Percentiles rank a stretch among this genome's conserved stretches.
These are phyloP conservation scores for Strigamia crassipes DNA, from an alignment of 2,888 invertebrate genomes.

Conservation along the genomic window DNA sequence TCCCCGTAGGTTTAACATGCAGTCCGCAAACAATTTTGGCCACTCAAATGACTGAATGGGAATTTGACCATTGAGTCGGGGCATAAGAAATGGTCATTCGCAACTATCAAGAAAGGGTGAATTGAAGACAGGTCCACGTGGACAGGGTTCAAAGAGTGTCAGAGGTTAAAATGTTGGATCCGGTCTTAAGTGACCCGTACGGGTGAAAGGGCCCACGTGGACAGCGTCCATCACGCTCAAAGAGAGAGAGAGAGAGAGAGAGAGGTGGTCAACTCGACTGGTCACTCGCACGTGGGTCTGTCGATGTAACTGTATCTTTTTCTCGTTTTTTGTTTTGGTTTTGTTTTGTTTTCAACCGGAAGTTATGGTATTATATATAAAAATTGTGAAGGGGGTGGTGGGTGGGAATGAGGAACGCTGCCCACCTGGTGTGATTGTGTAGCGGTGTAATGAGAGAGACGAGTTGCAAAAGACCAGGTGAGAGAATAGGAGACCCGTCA, in stretches of 20 bases:
- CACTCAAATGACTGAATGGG: too few species aligned
- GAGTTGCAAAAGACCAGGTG: constrained; percentile 39
- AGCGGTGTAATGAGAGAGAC: constrained; percentile 35
- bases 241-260: too few species aligned
- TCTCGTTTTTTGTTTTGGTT: neutral
- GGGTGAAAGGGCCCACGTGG: constrained; percentile 40
- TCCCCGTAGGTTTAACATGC: too few species aligned
- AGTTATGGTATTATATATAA: constrained; percentile 35
- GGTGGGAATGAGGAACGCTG: constrained; percentile 17
- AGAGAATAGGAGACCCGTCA: constrained; percentile 34
- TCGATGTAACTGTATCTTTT: neutral
- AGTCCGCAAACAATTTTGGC: too few species aligned
- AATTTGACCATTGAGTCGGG: neutral
- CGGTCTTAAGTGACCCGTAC: constrained; percentile 24
- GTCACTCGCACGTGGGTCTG: neutral
- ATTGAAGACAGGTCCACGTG: constrained; percentile 24
- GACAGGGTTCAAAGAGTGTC: constrained; percentile 24
- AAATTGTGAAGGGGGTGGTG: neutral
- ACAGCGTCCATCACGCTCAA: constrained; percentile 11
- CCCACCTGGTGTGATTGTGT: constrained; percentile 40
- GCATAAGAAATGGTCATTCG: neutral
- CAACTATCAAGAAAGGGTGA: neutral
- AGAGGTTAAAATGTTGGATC: neutral
- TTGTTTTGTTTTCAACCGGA: neutral
- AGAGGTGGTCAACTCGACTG: neutral